A percentile compares a stretch with the other conserved stretches of the same genome.
Evolutionary conservation across 1,140 invertebrate genomes (phyloP).

Genomic region (Zaprionus africanus): DNA sequence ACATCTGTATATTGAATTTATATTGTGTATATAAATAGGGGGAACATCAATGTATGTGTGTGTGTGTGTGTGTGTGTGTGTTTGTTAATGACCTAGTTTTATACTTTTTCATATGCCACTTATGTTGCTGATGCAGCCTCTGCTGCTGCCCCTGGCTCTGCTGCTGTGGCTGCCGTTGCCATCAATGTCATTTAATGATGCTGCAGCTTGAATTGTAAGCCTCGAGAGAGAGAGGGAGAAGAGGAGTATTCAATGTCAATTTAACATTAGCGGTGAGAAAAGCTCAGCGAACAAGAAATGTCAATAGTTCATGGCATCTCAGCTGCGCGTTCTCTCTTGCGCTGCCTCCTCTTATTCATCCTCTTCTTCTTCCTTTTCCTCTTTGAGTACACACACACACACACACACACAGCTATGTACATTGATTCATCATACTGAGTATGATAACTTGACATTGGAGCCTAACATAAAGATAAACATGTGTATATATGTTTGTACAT

Average conservation of each 20-base stretch:
- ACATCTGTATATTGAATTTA: neutral
- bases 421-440: neutral
- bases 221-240: conserved; percentile 3
- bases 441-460: conserved; percentile 20
- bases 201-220: conserved; percentile 15
- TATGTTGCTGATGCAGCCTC: conserved; percentile 42
- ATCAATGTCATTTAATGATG: conserved; percentile 47
- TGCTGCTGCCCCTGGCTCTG: too few relatives aligned
- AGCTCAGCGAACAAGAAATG: conserved; percentile 32
- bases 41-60: neutral
- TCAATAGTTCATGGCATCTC: conserved; percentile 49
- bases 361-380: conserved; percentile 7
- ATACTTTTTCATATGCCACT: conserved; percentile 31
- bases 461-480: neutral
- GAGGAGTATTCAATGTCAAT: conserved; percentile 35
- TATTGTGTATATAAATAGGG: neutral
- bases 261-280: conserved; percentile 17
- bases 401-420: neutral
- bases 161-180: conserved; percentile 11
- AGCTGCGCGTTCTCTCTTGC: neutral
- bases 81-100: conserved; percentile 50
- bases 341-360: neutral
- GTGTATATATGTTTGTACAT: neutral
- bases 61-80: conserved; percentile 17
- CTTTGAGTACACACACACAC: conserved; percentile 4